A percentile compares a stretch with the other conserved stretches of the same genome.
phyloP scores from a whole-genome alignment of 2,888 invertebrate genomes.

The Synanthedon vespiformis region DNA sequence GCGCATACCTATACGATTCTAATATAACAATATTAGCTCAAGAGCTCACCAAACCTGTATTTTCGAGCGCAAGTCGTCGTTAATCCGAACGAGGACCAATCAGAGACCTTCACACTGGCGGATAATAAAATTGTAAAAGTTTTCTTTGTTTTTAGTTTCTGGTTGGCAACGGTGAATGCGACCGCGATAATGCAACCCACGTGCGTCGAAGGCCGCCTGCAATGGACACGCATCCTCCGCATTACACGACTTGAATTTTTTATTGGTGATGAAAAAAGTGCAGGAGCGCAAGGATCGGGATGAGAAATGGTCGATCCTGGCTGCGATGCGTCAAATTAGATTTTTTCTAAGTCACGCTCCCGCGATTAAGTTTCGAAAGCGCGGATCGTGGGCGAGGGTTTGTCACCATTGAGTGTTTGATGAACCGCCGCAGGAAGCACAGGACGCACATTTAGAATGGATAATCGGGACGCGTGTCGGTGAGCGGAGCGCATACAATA shows the following conservation, averaged over 20 bases:
- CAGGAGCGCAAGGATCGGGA: constrained; percentile 18
- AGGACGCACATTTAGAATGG: constrained; percentile 15
- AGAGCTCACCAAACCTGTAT: constrained; percentile 10
- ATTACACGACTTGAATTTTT: constrained; percentile 40
- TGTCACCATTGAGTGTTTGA: constrained; percentile 29
- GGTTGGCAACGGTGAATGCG: neutral
- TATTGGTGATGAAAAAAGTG: constrained; percentile 31
- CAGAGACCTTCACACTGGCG: neutral
- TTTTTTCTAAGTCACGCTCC: constrained; percentile 31
- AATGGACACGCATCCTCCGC: constrained; percentile 33
- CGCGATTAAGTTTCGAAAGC: constrained; percentile 10
- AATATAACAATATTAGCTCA: constrained; percentile 1
- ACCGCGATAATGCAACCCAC: constrained; percentile 33
- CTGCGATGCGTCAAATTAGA: constrained; percentile 35
- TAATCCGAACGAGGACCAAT: neutral
- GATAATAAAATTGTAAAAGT: no score
- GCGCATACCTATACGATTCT: constrained; percentile 11
- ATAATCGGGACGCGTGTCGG: constrained; percentile 27
- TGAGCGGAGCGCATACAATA: constrained; percentile 7
- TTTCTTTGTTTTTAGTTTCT: neutral
- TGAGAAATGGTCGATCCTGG: constrained; percentile 24
- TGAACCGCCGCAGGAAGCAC: constrained; percentile 32
- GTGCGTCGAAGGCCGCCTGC: constrained; percentile 41
- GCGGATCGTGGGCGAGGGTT: constrained; percentile 15
- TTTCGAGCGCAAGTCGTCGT: constrained; percentile 3